Base-by-base conservation (phyloP, 2,797 vertebrate genomes). In the Eidolon dupreanum region DNA sequence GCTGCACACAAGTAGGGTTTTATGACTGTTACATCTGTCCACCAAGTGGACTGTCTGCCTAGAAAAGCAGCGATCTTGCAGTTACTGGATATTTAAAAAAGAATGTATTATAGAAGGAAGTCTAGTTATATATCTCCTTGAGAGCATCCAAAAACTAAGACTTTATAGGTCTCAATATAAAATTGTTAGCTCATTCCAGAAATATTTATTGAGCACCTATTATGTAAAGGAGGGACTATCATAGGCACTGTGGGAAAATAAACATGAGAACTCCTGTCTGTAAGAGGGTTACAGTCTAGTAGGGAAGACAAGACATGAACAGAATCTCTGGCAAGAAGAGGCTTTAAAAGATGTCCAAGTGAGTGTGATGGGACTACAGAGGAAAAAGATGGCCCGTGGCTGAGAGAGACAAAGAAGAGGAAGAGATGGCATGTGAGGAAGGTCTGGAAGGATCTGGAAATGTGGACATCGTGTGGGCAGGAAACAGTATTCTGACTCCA, bases 21-120 rank as follows among this genome's bases (percentile, higher is more conserved):
- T 24, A n/a, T 0, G 2, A 26, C 1, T 0, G 7, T 65, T 2
- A 17, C 33, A 88, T 12, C 46, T 46, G 77, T 53, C 38, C 4
- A 6, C 22, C 57, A 9, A 41, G 75, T 1, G 6, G 26, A 49
- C 31, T 4, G 82, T 24, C 68, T 53, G 2, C 88, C 70, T 38
- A 22, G 36, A 57, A 53, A 83, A 63, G 77, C 8, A 41, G 36
- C 24, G 41, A 84, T 38, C 22, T 28, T 43, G 9, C 5, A 15
- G 73, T 57, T 59, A 73, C 16, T 55, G 63, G 10, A n/a, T 41
- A 43, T 92, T 95, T 73, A 31, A 73, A 33, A 70, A 93, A 78
- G 24, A 66, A 84, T 22, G 24, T 49, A 28, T 28, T 5, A 17
- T 5, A 93, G 26, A 53, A 51, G 31, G 13, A 66, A 92, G 31